Percentiles rank a stretch among this genome's conserved stretches.
These are phyloP conservation scores for Cantharis rustica DNA, from an alignment of 2,888 invertebrate species.

Conservation along the genomic window DNA sequence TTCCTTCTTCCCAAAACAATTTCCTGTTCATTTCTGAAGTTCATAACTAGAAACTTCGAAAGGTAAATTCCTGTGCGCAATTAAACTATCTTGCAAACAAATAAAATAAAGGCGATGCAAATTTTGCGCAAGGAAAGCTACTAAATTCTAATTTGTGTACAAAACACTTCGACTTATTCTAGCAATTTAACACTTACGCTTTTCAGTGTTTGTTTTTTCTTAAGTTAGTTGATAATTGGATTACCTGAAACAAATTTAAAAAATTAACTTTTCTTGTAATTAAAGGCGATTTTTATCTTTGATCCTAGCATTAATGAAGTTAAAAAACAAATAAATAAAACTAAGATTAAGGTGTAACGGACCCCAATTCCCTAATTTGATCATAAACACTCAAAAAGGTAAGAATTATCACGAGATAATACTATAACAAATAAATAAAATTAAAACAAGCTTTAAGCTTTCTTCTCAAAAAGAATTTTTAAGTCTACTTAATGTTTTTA, in stretches of 20 bases:
- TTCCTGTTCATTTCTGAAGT: not conserved
- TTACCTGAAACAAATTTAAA: not conserved
- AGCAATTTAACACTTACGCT: not conserved
- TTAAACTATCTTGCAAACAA: not conserved
- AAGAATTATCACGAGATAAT: too few species aligned
- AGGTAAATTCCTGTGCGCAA: not conserved
- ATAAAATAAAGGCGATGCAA: not conserved
- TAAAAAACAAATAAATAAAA: not conserved
- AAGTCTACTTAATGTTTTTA: too few species aligned
- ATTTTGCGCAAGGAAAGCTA: not conserved
- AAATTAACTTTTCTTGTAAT: not conserved
- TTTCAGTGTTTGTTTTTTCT: not conserved
- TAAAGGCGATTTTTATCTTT: not conserved
- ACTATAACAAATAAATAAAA: too few species aligned
- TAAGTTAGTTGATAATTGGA: not conserved
- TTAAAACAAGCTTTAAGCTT: too few species aligned
- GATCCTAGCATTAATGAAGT: not conserved
- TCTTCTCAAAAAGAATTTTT: too few species aligned
- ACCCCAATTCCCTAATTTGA: too few species aligned
- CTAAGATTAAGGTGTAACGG: not conserved
- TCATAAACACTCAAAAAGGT: too few species aligned
- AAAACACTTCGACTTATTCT: not conserved
- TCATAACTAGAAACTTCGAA: not conserved
- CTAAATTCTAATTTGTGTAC: not conserved
- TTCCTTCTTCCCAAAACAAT: not conserved